Conservation (phyloP, 2,888 invertebrate species). For the Aphrophora alni region DNA sequence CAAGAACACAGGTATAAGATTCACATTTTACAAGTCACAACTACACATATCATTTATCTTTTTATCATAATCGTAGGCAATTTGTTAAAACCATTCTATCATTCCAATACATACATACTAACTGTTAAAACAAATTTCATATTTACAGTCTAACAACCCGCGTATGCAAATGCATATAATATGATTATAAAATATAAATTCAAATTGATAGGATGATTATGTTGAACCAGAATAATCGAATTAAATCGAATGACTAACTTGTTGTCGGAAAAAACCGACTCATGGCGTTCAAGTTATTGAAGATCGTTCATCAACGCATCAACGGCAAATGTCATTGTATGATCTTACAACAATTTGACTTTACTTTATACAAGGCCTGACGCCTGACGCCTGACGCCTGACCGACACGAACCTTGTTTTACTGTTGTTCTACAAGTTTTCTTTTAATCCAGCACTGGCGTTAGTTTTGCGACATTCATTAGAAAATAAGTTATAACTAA, state of each 20-base stretch:
- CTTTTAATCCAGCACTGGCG: neutral
- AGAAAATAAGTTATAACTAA: neutral
- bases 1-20: no score
- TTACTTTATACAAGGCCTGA: neutral
- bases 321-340: neutral
- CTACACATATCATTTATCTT: no score
- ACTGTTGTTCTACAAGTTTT: constrained; percentile 2
- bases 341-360: neutral
- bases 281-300: no score
- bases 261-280: no score
- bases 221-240: neutral
- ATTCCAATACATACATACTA: no score
- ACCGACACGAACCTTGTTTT: neutral
- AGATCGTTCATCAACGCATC: neutral
- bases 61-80: no score
- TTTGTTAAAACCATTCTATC: no score
- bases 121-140: no score
- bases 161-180: neutral
- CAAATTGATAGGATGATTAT: neutral
- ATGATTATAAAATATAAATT: neutral
- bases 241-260: neutral
- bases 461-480: neutral
- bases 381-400: no score
- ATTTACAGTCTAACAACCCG: neutral
- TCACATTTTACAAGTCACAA: no score